Conservation (phyloP, 1,140 invertebrate genomes). For the Brachionus calyciflorus region DNA sequence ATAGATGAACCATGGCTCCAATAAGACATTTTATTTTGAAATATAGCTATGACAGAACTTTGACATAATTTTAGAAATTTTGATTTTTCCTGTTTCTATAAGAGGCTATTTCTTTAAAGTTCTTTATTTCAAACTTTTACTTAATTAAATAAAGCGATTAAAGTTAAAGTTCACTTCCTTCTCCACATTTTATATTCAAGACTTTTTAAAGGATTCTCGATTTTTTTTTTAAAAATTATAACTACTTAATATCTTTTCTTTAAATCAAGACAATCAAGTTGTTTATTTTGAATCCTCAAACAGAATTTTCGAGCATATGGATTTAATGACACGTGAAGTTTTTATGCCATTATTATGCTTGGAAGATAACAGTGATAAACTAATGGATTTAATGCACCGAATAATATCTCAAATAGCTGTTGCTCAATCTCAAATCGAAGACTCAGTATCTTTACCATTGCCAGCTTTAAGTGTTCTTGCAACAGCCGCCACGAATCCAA, state of each 20-base stretch:
- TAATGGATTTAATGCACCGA: constrained; percentile 59
- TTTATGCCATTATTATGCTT: constrained; percentile 59
- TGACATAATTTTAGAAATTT: too few relatives aligned
- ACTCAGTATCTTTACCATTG: constrained; percentile 54
- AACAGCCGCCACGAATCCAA: constrained; percentile 52
- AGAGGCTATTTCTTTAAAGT: too few relatives aligned
- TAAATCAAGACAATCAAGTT: constrained; percentile 56
- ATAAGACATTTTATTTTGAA: too few relatives aligned
- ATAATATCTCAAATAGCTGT: constrained; percentile 58
- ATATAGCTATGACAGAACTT: too few relatives aligned
- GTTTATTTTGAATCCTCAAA: constrained; percentile 57
- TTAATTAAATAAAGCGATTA: too few relatives aligned
- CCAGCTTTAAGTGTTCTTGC: constrained; percentile 60
- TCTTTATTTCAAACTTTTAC: too few relatives aligned
- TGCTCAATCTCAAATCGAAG: constrained; percentile 56
- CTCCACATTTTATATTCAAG: too few relatives aligned
- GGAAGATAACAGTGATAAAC: constrained; percentile 53
- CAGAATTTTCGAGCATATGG: constrained; percentile 52
- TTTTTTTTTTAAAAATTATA: background rate
- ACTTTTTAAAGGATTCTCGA: too few relatives aligned
- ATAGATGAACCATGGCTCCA: too few relatives aligned
- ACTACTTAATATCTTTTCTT: background rate
- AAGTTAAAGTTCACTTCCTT: too few relatives aligned
- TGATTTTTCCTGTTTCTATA: too few relatives aligned
- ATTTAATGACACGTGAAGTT: constrained; percentile 57